A percentile compares a stretch with the other conserved stretches of the same genome.
phyloP scores from a whole-genome alignment of 2,888 invertebrate species.

The Leucophora obtusa region DNA sequence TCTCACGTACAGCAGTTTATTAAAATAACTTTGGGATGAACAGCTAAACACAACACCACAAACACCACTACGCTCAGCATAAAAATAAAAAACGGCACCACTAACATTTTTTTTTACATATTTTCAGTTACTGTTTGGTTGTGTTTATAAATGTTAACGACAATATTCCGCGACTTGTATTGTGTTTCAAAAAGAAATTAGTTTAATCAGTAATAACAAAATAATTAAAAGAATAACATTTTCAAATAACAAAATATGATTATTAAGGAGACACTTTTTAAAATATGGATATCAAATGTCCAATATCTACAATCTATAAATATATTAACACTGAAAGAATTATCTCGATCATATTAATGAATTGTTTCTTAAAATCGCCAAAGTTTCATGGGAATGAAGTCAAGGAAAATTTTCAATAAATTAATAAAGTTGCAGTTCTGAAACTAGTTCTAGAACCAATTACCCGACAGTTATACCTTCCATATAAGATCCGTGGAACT shows the following conservation, averaged over 20 bases:
- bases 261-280: neutral
- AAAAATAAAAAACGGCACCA: neutral
- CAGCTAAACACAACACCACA: conserved; percentile 55
- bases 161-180: conserved; percentile 39
- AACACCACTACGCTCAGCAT: neutral
- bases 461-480: no score
- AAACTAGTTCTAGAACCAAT: no score
- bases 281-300: no score
- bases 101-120: neutral
- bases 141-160: conserved; percentile 52
- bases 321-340: no score
- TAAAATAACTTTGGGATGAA: conserved; percentile 77
- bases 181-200: conserved; percentile 53
- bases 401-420: no score
- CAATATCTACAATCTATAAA: no score
- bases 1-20: conserved; percentile 79
- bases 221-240: conserved; percentile 12
- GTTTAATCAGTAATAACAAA: conserved; percentile 60
- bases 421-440: no score
- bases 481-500: no score
- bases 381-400: no score
- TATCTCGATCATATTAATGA: no score
- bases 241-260: conserved; percentile 1
- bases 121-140: conserved; percentile 11
- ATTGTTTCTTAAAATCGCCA: no score